phyloP scores from a whole-genome alignment of 2,888 invertebrate genomes.

The Habroteleia sp. region DNA sequence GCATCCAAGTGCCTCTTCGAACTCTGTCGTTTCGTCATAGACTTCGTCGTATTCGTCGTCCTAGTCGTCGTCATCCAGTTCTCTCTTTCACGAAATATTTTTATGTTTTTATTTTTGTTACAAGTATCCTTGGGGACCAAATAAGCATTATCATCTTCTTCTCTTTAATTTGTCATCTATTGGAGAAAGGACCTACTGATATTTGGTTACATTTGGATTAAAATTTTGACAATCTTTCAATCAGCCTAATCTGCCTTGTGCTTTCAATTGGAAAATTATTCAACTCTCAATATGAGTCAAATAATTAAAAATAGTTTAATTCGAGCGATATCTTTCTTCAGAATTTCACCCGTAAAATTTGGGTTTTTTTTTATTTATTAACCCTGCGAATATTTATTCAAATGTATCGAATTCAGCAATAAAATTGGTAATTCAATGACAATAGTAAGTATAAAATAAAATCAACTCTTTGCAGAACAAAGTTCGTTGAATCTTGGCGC shows the following conservation, averaged over 20 bases:
- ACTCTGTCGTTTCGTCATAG: conserved; percentile 51
- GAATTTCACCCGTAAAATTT: no score
- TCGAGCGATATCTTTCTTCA: no score
- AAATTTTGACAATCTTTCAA: conserved; percentile 3
- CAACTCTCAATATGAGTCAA: no score
- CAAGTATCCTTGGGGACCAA: conserved; percentile 33
- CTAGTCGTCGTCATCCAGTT: conserved; percentile 23
- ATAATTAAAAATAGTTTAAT: no score
- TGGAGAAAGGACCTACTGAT: not conserved
- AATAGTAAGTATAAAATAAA: no score
- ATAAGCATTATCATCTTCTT: conserved; percentile 45
- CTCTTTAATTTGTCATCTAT: conserved; percentile 46
- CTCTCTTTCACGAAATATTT: conserved; percentile 37
- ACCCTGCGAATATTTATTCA: no score
- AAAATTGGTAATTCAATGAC: no score
- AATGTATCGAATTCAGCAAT: no score
- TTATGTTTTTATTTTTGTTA: conserved; percentile 53
- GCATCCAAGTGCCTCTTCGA: conserved; percentile 69
- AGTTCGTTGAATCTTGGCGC: no score
- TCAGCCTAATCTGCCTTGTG: not conserved
- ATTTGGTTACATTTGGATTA: not conserved
- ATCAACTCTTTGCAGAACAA: no score
- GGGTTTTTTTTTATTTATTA: no score
- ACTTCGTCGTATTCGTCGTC: conserved; percentile 22
- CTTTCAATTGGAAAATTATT: not conserved